These are phyloP conservation scores for Drosophila asahinai DNA, from an alignment of 1,140 invertebrate genomes.

Conservation along the genomic window DNA sequence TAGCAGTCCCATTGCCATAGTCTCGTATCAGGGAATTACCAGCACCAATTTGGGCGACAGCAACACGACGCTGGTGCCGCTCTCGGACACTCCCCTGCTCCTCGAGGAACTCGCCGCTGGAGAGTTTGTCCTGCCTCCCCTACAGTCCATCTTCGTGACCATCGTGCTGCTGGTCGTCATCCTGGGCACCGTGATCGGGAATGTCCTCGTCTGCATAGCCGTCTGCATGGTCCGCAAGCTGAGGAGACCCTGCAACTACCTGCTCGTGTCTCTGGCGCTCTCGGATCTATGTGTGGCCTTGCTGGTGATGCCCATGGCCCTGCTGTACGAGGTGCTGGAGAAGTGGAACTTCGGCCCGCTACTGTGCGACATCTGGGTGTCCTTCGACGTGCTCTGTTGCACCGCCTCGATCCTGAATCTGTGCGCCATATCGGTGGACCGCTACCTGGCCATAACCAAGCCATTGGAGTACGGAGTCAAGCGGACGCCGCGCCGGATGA, in stretches of 20 bases:
- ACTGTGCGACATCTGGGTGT: conserved; percentile 94
- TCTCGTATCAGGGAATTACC: conserved; percentile 53
- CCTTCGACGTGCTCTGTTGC: conserved; percentile 92
- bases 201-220: conserved; percentile 95
- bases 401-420: conserved; percentile 96
- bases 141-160: conserved; percentile 89
- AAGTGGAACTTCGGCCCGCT: conserved; percentile 93
- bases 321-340: conserved; percentile 92
- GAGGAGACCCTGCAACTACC: conserved; percentile 93
- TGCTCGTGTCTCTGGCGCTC: conserved; percentile 96
- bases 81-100: conserved; percentile 55
- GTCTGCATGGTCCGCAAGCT: conserved; percentile 95
- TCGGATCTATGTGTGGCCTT: conserved; percentile 93
- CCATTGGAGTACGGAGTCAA: conserved; percentile 95
- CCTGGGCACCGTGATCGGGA: conserved; percentile 93
- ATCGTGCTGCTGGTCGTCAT: conserved; percentile 91
- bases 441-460: conserved; percentile 96
- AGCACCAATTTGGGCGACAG: conserved; percentile 55
- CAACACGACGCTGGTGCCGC: conserved; percentile 54
- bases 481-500: conserved; percentile 93
- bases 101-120: conserved; percentile 60
- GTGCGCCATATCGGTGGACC: conserved; percentile 95
- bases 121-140: conserved; percentile 84
- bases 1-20: conserved; percentile 68
- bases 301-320: conserved; percentile 94